phyloP scores from a whole-genome alignment of 2,888 invertebrate species.

The Tuta absoluta region DNA sequence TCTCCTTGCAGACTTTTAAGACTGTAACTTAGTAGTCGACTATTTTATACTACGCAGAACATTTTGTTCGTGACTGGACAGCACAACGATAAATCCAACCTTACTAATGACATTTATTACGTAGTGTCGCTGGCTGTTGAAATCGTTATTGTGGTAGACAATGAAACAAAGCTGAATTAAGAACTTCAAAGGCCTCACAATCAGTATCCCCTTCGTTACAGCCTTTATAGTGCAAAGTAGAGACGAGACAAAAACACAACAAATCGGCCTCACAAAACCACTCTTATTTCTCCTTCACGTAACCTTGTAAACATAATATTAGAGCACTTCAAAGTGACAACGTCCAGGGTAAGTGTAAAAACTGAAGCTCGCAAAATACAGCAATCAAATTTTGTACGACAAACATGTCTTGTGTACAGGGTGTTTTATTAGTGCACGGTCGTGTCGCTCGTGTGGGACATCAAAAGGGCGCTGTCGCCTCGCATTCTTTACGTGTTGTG shows the following conservation, averaged over 20 bases:
- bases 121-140: neutral
- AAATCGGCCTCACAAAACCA: neutral
- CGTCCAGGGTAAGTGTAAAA: neutral
- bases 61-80: neutral
- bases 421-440: constrained; percentile 65
- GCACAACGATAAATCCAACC: neutral
- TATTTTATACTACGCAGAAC: constrained; percentile 13
- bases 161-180: neutral
- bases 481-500: constrained; percentile 68
- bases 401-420: constrained; percentile 62
- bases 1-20: constrained; percentile 8
- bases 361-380: neutral
- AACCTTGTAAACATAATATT: neutral
- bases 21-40: constrained; percentile 11
- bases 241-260: neutral
- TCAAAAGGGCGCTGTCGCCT: constrained; percentile 68
- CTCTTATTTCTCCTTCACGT: neutral
- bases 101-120: neutral
- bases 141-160: neutral
- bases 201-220: neutral
- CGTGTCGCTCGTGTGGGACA: constrained; percentile 55
- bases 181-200: neutral
- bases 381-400: constrained; percentile 47
- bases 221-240: constrained; percentile 5
- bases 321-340: neutral